Evolutionary conservation across 2,888 invertebrate species (phyloP), one percentile per base, ranked within the genome.

Genomic region (Stomorhina lunata): DNA sequence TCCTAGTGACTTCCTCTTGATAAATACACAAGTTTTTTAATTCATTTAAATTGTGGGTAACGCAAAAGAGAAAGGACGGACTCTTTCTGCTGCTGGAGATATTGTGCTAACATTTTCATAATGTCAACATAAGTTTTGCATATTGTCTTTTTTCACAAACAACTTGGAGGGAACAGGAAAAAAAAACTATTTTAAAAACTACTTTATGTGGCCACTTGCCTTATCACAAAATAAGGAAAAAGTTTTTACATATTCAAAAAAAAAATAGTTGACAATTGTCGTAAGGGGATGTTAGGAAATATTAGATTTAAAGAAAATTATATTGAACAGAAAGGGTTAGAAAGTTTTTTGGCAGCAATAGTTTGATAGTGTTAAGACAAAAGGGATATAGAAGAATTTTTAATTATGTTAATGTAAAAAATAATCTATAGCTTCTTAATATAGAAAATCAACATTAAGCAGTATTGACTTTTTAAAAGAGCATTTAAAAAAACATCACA

Each of bases 21-120:
- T 59, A 65, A 53, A 40, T 43, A 68, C 22, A 53, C 43, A 82
- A 82, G 79, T 79, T 82, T 82, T 82, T 79, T 82, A 82, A 82
- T 82, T 82, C 82, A 82, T 76, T 82, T 82, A 82, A 55, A 71
- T 76, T 79, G 79, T 72, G 82, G 75, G 75, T 53, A 65, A 53
- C 9, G 43, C 48, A 40, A 59, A 72, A 59, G 17, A 61, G 20
- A 17, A 34, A 20, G 69, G 53, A 45, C 55, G 12, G 32, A n/a
- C 9, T 63, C 55, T 25, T 48, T 68, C 53, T 69, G 4, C 22
- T 53, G 43, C 57, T 34, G 57, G 48, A 65, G 66, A n/a, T n/a
- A n/a, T n/a, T n/a, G n/a, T n/a, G n/a, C n/a, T n/a, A 66, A 72
- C 15, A 65, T 57, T 79, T 73, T 66, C 22, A 27, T 73, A 73